phyloP scores from a whole-genome alignment of 2,797 vertebrate species.

The Microctenopoma stevenorrisi region DNA sequence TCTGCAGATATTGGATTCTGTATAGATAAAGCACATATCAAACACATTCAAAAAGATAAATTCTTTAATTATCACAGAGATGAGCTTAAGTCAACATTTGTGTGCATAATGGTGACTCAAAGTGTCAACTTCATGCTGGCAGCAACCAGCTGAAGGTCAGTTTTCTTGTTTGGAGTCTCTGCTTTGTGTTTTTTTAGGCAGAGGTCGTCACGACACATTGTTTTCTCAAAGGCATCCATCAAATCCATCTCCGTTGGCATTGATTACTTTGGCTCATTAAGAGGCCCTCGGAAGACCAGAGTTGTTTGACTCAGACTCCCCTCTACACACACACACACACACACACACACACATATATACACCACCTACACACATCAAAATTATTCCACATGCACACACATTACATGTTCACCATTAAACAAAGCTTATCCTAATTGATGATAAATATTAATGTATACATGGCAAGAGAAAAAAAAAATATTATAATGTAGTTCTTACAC shows the following conservation, averaged over 20 bases:
- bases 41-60: conserved; percentile 45
- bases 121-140: conserved; percentile 55
- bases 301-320: conserved; percentile 27
- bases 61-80: conserved; percentile 42
- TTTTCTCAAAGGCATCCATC: conserved; percentile 86
- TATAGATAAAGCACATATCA: conserved; percentile 31
- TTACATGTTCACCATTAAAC: neutral
- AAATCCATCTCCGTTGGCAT: conserved; percentile 84
- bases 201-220: conserved; percentile 79
- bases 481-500: neutral
- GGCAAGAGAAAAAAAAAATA: neutral
- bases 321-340: neutral
- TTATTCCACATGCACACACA: conserved; percentile 5
- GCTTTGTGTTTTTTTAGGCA: conserved; percentile 70
- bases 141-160: conserved; percentile 74
- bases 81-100: conserved; percentile 62
- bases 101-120: conserved; percentile 50
- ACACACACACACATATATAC: neutral
- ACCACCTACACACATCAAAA: neutral
- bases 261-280: conserved; percentile 85
- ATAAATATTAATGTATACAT: conserved; percentile 1
- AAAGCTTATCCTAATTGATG: neutral
- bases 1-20: conserved; percentile 4
- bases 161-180: conserved; percentile 67
- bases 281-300: conserved; percentile 72